These are phyloP conservation scores for Dendrophyllia cribrosa DNA, from an alignment of 64 coral and sea anemone genomes.

Conservation along the genomic window DNA sequence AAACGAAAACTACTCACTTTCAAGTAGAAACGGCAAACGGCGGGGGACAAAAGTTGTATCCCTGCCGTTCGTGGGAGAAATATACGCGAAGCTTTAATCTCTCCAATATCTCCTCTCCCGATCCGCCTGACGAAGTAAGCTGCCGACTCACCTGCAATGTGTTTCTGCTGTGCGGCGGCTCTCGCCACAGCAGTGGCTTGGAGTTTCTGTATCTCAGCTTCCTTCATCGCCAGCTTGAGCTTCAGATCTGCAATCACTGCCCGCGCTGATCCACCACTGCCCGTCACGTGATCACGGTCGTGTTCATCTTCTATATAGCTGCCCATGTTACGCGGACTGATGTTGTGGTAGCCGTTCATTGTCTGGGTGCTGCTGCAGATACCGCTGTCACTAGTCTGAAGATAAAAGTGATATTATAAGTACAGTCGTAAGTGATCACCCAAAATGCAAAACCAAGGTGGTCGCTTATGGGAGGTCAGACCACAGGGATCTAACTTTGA, in stretches of 20 bases:
- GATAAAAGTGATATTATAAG: background rate
- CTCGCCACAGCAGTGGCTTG: constrained; percentile 90
- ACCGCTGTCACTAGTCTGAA: constrained; percentile 89
- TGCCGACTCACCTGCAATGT: constrained; percentile 77
- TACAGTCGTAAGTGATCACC: too few species aligned
- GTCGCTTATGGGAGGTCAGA: too few species aligned
- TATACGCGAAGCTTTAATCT: too few species aligned
- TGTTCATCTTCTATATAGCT: constrained; percentile 83
- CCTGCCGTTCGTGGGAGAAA: too few species aligned
- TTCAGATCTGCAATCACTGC: constrained; percentile 91
- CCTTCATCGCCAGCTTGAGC: constrained; percentile 92
- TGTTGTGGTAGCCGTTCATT: constrained; percentile 80
- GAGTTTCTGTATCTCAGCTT: constrained; percentile 94
- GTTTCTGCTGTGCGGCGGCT: constrained; percentile 89
- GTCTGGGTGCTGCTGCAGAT: constrained; percentile 85
- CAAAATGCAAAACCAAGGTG: too few species aligned
- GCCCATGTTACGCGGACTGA: constrained; percentile 77
- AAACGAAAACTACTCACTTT: too few species aligned
- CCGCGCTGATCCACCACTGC: constrained; percentile 77
- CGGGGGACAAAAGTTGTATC: too few species aligned
- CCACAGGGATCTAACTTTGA: too few species aligned
- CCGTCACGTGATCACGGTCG: constrained; percentile 71
- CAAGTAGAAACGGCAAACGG: too few species aligned
- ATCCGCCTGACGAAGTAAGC: background rate
- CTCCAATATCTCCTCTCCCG: too few species aligned